A percentile compares a stretch with the other conserved stretches of the same genome.
Evolutionary conservation across 2,888 invertebrate species (phyloP).

Genomic region (Tetragonula carbonaria): DNA sequence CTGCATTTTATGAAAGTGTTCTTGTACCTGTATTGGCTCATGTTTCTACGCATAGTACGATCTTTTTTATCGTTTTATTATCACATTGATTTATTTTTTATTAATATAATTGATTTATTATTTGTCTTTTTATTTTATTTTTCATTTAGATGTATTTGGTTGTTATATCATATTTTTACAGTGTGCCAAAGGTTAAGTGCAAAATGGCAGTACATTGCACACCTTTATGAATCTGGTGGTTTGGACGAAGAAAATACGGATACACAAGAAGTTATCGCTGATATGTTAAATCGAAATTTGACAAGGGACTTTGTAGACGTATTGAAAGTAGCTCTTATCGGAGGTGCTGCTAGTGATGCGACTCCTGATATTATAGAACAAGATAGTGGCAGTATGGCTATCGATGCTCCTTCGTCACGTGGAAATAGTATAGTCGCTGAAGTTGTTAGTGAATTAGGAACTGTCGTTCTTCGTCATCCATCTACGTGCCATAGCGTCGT

Average conservation of each 20-base stretch:
- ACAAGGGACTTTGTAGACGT: conserved; percentile 95
- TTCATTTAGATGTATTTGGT: background rate
- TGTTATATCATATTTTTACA: conserved; percentile 48
- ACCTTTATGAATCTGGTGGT: conserved; percentile 90
- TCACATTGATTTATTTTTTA: background rate
- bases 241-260: conserved; percentile 90
- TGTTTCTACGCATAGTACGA: conserved; percentile 92
- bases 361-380: conserved; percentile 87
- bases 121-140: background rate
- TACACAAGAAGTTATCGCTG: conserved; percentile 93
- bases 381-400: conserved; percentile 89
- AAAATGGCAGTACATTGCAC: conserved; percentile 92
- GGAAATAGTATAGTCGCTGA: conserved; percentile 86
- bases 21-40: conserved; percentile 92
- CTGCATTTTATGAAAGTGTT: conserved; percentile 90
- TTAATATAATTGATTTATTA: background rate
- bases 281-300: conserved; percentile 93
- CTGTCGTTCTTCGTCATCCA: conserved; percentile 88
- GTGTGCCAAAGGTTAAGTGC: conserved; percentile 87
- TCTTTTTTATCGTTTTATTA: conserved; percentile 9
- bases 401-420: conserved; percentile 84
- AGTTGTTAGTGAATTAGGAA: conserved; percentile 93
- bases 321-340: conserved; percentile 90
- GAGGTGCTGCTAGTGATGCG: conserved; percentile 87
- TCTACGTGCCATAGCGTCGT: conserved; percentile 88